Percentiles rank a stretch among this genome's conserved stretches.
Conservation (phyloP, 2,888 invertebrate genomes). For the Cheilosia urbana region DNA sequence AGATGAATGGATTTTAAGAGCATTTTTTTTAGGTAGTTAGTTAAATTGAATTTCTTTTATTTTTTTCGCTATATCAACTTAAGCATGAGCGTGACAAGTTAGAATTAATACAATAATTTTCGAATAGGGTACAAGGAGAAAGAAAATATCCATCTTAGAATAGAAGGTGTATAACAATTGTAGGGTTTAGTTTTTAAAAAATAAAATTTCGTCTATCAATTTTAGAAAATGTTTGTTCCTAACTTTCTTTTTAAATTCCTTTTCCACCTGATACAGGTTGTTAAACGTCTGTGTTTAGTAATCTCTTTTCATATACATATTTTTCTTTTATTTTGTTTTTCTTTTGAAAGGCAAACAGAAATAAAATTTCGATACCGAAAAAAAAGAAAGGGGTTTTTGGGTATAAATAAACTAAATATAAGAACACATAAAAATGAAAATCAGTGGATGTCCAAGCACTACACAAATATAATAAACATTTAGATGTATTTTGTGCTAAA, state of each 20-base stretch:
- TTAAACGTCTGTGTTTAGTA: slow-evolving; percentile 40
- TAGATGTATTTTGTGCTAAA: slow-evolving; percentile 13
- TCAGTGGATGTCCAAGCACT: slow-evolving; percentile 67
- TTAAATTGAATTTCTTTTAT: slow-evolving; percentile 15
- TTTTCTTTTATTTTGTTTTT: slow-evolving; percentile 21
- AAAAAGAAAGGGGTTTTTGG: background rate
- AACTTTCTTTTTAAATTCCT: slow-evolving; percentile 51
- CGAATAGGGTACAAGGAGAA: slow-evolving; percentile 16
- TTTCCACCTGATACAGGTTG: slow-evolving; percentile 75
- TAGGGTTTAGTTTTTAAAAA: background rate
- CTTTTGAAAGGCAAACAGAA: slow-evolving; percentile 28
- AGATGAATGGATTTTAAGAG: slow-evolving; percentile 70
- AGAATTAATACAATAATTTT: slow-evolving; percentile 11
- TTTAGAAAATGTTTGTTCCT: slow-evolving; percentile 16
- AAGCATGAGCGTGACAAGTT: slow-evolving; percentile 45
- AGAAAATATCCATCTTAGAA: background rate
- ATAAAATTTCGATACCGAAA: background rate
- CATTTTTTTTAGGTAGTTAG: slow-evolving; percentile 4
- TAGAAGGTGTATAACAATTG: background rate
- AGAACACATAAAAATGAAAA: slow-evolving; percentile 1
- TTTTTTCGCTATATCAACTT: slow-evolving; percentile 19
- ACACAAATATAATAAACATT: slow-evolving; percentile 40
- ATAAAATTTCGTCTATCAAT: slow-evolving; percentile 11
- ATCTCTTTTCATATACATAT: slow-evolving; percentile 39
- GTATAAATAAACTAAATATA: background rate